phyloP scores from a whole-genome alignment of 2,888 invertebrate species.

The Schrankia costaestrigalis region DNA sequence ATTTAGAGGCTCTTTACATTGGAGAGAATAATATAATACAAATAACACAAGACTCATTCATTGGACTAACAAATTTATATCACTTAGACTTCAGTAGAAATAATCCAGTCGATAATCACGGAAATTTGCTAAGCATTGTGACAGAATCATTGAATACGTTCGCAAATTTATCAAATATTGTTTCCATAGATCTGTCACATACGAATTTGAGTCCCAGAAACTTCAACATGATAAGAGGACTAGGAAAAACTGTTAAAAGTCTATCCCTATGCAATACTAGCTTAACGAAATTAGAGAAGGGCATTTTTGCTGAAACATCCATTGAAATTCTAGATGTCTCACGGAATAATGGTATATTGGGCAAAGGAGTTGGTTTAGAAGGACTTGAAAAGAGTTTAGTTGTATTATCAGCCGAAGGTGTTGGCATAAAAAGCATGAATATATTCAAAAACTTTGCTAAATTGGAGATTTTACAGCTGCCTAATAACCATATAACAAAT shows the following conservation, averaged over 20 bases:
- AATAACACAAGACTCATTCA: slow-evolving; percentile 62
- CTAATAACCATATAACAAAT: slow-evolving; percentile 70
- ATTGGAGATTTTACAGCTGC: slow-evolving; percentile 69
- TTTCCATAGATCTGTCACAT: slow-evolving; percentile 55
- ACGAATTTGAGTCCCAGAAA: slow-evolving; percentile 42
- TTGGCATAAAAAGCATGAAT: slow-evolving; percentile 56
- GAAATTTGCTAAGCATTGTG: slow-evolving; percentile 22
- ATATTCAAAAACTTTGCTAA: slow-evolving; percentile 56
- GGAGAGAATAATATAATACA: slow-evolving; percentile 74
- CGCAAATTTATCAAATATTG: slow-evolving; percentile 32
- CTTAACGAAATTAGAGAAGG: slow-evolving; percentile 49
- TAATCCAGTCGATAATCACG: slow-evolving; percentile 26
- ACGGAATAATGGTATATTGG: slow-evolving; percentile 66
- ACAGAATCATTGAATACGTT: slow-evolving; percentile 37
- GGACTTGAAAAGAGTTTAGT: slow-evolving; percentile 63
- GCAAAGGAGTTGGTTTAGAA: slow-evolving; percentile 36
- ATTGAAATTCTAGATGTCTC: slow-evolving; percentile 78
- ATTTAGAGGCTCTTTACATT: slow-evolving; percentile 72
- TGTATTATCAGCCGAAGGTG: slow-evolving; percentile 66
- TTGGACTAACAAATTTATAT: slow-evolving; percentile 50
- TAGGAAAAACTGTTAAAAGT: slow-evolving; percentile 42
- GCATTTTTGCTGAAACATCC: slow-evolving; percentile 61
- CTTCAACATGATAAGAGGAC: slow-evolving; percentile 29
- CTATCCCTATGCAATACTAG: slow-evolving; percentile 69
- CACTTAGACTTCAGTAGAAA: slow-evolving; percentile 80